These are phyloP conservation scores for Idaea dimidiata DNA, from an alignment of 2,888 invertebrate genomes.

Conservation along the genomic window DNA sequence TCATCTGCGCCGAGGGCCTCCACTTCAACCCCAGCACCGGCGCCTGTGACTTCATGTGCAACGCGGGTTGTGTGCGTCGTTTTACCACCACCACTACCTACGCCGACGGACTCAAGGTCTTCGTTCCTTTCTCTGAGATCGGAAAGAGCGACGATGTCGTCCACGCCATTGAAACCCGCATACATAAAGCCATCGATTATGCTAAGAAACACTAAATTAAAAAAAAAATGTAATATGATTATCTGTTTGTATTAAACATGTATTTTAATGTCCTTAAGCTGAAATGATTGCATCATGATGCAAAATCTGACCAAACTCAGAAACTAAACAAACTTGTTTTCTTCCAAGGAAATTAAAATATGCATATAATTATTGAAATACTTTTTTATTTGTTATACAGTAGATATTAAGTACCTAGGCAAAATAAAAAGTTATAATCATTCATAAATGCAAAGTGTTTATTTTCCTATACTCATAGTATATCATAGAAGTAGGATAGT, in stretches of 20 bases:
- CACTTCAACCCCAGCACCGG: slow-evolving; percentile 53
- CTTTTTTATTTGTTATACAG: no score
- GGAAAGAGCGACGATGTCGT: slow-evolving; percentile 20
- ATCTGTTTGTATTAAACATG: not conserved
- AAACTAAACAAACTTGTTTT: no score
- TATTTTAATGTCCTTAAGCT: not conserved
- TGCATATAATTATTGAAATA: no score
- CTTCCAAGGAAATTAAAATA: no score
- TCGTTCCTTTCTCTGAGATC: slow-evolving; percentile 51
- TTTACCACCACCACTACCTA: slow-evolving; percentile 36
- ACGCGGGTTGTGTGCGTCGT: slow-evolving; percentile 47
- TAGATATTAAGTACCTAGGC: no score
- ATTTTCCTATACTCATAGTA: no score
- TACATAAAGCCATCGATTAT: slow-evolving; percentile 13
- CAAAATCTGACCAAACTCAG: no score
- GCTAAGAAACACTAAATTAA: slow-evolving; percentile 10
- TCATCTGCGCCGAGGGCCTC: slow-evolving; percentile 58
- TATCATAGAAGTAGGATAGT: no score
- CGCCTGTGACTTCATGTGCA: slow-evolving; percentile 62
- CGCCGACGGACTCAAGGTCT: slow-evolving; percentile 46
- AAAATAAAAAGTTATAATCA: no score
- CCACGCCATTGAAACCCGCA: not conserved
- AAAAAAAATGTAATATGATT: slow-evolving; percentile 3
- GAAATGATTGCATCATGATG: no score
- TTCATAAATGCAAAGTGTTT: no score